phyloP scores from a whole-genome alignment of 1,140 invertebrate species.

The Leptoteleia sp. region DNA sequence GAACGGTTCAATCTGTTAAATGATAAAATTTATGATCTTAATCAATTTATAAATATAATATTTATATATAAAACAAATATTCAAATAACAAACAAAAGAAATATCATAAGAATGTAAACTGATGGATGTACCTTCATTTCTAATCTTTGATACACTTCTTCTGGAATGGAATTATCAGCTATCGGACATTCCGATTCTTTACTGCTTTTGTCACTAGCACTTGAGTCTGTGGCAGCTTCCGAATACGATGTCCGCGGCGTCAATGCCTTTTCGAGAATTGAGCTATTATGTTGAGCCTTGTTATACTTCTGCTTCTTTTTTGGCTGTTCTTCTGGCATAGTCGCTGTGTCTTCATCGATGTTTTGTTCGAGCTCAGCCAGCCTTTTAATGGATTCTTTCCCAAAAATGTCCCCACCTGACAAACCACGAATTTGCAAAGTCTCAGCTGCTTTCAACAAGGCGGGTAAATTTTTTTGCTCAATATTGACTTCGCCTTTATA shows the following conservation, averaged over 20 bases:
- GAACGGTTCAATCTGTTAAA: slow-evolving; percentile 74
- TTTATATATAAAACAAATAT: slow-evolving; percentile 24
- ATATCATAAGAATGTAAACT: slow-evolving; percentile 12
- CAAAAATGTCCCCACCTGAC: slow-evolving; percentile 80
- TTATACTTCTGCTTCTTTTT: slow-evolving; percentile 75
- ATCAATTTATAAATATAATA: too few relatives aligned
- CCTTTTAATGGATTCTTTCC: slow-evolving; percentile 75
- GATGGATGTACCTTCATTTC: slow-evolving; percentile 79
- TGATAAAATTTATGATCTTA: too few relatives aligned
- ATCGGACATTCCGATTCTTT: slow-evolving; percentile 69
- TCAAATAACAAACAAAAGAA: neutral
- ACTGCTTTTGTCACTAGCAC: slow-evolving; percentile 69
- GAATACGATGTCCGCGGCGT: slow-evolving; percentile 67
- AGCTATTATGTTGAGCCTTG: slow-evolving; percentile 68
- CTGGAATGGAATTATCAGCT: slow-evolving; percentile 62
- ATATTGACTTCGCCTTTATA: slow-evolving; percentile 87
- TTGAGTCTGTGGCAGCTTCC: slow-evolving; percentile 67
- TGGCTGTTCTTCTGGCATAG: slow-evolving; percentile 60
- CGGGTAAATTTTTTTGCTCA: slow-evolving; percentile 84
- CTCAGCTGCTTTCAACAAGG: slow-evolving; percentile 84
- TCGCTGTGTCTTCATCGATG: slow-evolving; percentile 56
- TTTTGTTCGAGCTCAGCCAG: slow-evolving; percentile 70
- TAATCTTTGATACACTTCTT: slow-evolving; percentile 72
- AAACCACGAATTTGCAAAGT: slow-evolving; percentile 84
- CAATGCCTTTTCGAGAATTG: slow-evolving; percentile 73